Evolutionary conservation across 2,888 invertebrate species (phyloP).

Genomic region (Metacarcinus magister): DNA sequence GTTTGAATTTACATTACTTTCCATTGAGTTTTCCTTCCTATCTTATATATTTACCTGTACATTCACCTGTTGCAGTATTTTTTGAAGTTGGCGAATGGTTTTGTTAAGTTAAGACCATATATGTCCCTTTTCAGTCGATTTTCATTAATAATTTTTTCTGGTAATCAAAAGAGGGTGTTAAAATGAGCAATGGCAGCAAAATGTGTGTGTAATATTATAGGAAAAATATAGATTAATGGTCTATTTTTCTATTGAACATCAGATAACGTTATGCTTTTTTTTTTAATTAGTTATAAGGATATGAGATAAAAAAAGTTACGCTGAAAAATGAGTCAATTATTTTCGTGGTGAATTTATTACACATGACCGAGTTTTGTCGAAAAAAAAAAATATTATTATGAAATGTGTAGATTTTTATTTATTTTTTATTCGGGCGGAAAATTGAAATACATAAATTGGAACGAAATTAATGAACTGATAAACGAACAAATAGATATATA

Average conservation of each 20-base stretch:
- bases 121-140: no score
- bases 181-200: not conserved
- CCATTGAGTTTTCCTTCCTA: no score
- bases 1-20: no score
- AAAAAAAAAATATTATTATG: no score
- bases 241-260: not conserved
- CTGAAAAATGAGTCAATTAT: conserved; percentile 6
- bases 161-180: no score
- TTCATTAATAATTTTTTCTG: no score
- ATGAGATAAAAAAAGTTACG: not conserved
- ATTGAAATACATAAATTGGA: not conserved
- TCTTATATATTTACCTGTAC: no score
- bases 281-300: not conserved
- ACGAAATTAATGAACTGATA: not conserved
- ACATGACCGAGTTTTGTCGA: not conserved
- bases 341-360: not conserved
- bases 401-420: not conserved
- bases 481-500: not conserved
- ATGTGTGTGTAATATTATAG: not conserved
- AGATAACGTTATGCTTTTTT: not conserved
- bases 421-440: not conserved
- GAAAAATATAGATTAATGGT: not conserved
- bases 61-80: no score
- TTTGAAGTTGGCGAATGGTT: no score
- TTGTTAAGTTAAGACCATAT: no score